Percentiles rank a stretch among this genome's conserved stretches.
These are phyloP conservation scores for Hypocryptadius cinnamomeus DNA, from an alignment of 2,113 vertebrate genomes.

Conservation along the genomic window DNA sequence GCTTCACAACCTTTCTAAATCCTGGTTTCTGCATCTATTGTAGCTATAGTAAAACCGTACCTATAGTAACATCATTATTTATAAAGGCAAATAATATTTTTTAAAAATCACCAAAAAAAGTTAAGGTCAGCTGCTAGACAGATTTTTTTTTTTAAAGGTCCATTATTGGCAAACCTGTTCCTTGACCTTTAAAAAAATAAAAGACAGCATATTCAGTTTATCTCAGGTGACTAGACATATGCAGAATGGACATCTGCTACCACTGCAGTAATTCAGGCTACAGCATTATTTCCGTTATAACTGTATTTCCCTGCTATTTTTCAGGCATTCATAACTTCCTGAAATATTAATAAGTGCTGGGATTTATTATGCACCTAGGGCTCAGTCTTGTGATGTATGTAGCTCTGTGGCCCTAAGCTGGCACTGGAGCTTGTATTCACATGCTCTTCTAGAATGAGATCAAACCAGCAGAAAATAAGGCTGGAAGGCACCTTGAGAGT, in stretches of 20 bases:
- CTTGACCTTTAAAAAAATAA: not conserved
- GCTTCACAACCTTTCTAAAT: not conserved
- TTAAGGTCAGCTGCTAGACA: not conserved
- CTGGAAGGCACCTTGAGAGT: not conserved
- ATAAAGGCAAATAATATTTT: not conserved
- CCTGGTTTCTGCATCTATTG: not conserved
- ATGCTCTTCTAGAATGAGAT: not conserved
- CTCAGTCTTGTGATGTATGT: not conserved
- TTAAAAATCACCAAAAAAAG: not conserved
- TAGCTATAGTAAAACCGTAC: not conserved
- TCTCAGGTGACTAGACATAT: not conserved
- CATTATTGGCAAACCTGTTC: not conserved
- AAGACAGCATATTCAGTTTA: not conserved
- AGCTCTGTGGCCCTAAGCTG: not conserved
- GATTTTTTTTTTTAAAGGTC: not conserved
- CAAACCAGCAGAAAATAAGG: not conserved
- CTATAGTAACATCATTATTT: not conserved
- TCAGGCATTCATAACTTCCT: not conserved
- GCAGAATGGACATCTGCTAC: not conserved
- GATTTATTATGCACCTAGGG: not conserved
- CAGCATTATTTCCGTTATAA: not conserved
- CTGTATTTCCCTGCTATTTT: not conserved
- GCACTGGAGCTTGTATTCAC: not conserved
- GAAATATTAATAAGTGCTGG: slow-evolving; percentile 16
- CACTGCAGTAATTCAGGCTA: not conserved